Conservation (phyloP, 2,888 invertebrate genomes). For the Urechis unicinctus region DNA sequence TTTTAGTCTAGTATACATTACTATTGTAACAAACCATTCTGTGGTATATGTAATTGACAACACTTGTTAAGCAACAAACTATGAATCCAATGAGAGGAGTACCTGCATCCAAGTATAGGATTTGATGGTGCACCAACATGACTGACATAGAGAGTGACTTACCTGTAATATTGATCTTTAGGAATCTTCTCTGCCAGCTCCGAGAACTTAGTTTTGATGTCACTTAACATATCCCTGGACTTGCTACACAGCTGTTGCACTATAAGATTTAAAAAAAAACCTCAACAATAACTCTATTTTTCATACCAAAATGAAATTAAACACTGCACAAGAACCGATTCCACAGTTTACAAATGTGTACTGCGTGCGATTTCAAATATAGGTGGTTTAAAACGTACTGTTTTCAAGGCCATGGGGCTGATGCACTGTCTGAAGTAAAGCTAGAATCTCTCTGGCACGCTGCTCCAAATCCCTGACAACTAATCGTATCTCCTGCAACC, state of each 20-base stretch:
- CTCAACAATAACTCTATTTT: too few species aligned
- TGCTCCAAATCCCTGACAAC: slow-evolving; percentile 71
- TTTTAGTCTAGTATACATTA: neutral
- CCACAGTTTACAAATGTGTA: too few species aligned
- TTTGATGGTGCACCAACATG: neutral
- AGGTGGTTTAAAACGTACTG: slow-evolving; percentile 55
- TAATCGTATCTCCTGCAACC: slow-evolving; percentile 19
- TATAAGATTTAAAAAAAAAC: neutral
- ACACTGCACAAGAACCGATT: too few species aligned
- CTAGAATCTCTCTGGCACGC: slow-evolving; percentile 69
- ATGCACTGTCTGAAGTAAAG: slow-evolving; percentile 75
- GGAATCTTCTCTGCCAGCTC: slow-evolving; percentile 66
- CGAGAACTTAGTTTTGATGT: slow-evolving; percentile 61
- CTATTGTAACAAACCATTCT: too few species aligned
- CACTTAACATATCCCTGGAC: slow-evolving; percentile 63
- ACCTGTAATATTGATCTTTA: slow-evolving; percentile 68
- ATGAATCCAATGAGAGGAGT: too few species aligned
- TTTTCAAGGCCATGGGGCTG: slow-evolving; percentile 61
- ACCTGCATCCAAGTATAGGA: too few species aligned
- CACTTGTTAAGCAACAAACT: too few species aligned
- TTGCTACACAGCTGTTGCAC: slow-evolving; percentile 28
- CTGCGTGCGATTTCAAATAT: too few species aligned
- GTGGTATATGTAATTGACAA: too few species aligned
- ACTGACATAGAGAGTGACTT: slow-evolving; percentile 2
- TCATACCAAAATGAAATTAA: too few species aligned